A percentile compares a stretch with the other conserved stretches of the same genome.
Evolutionary conservation across 2,888 invertebrate genomes (phyloP).

Genomic region (Acrobeloides nanus): DNA sequence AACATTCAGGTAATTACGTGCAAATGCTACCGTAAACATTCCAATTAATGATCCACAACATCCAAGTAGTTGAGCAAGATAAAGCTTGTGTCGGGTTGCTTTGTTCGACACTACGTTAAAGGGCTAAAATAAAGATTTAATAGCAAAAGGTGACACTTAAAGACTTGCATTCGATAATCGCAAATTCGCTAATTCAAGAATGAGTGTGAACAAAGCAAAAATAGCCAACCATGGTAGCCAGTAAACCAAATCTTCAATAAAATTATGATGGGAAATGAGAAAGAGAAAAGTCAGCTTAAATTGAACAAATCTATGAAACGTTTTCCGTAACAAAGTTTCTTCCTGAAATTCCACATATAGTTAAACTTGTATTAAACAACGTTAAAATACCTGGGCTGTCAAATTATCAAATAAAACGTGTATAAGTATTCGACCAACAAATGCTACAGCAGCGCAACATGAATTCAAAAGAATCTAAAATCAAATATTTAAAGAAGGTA

Average conservation of each 20-base stretch:
- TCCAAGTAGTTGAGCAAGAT: conserved; percentile 9
- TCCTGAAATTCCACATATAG: conserved; percentile 13
- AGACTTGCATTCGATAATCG: conserved; percentile 24
- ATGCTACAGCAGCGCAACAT: conserved; percentile 22
- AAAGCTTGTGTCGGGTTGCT: conserved; percentile 11
- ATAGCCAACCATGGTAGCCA: conserved; percentile 28
- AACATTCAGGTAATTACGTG: conserved; percentile 13
- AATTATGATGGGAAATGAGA: conserved; percentile 25
- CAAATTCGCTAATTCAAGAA: conserved; percentile 18
- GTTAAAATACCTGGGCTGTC: conserved; percentile 17
- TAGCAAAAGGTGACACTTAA: neutral
- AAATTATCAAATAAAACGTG: conserved; percentile 14
- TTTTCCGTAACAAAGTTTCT: conserved; percentile 16
- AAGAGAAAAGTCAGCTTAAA: conserved; percentile 26
- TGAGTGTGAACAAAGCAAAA: conserved; percentile 17
- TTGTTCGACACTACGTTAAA: conserved; percentile 17
- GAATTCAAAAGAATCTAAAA: conserved; percentile 25
- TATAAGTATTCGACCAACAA: conserved; percentile 17
- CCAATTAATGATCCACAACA: conserved; percentile 14
- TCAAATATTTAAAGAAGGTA: too few species aligned
- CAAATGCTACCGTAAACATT: conserved; percentile 12
- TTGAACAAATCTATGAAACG: conserved; percentile 25
- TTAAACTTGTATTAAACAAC: neutral
- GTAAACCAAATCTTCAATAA: conserved; percentile 24
- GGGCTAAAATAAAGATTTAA: conserved; percentile 12